Evolutionary conservation across 92 coral and sea anemone species (phyloP).

Genomic region (Plumapathes pennacea): DNA sequence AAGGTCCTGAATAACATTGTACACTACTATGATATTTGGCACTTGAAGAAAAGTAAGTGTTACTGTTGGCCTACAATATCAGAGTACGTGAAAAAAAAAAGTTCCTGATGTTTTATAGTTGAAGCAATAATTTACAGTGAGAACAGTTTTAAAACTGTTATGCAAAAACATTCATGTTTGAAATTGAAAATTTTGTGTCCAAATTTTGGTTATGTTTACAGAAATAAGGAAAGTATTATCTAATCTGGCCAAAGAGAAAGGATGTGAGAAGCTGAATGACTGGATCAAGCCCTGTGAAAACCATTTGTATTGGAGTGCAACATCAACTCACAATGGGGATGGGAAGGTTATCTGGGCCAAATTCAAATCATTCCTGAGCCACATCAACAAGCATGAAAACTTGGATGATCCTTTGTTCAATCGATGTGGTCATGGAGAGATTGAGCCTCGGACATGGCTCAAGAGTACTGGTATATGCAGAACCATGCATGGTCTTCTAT

Average conservation of each 20-base stretch:
- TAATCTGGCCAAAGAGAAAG: slow-evolving; percentile 30
- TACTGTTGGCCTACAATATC: background rate
- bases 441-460: slow-evolving; percentile 45
- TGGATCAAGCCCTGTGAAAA: slow-evolving; percentile 54
- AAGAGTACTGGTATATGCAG: slow-evolving; percentile 22
- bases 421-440: slow-evolving; percentile 43
- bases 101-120: background rate
- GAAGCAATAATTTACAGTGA: background rate
- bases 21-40: slow-evolving; percentile 63
- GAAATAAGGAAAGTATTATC: slow-evolving; percentile 15
- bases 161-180: too few species aligned
- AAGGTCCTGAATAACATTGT: slow-evolving; percentile 14
- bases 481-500: background rate
- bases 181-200: too few species aligned
- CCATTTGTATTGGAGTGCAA: slow-evolving; percentile 58
- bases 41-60: slow-evolving; percentile 41
- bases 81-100: background rate
- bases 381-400: slow-evolving; percentile 26
- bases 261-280: slow-evolving; percentile 34
- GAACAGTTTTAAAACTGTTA: too few species aligned
- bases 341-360: slow-evolving; percentile 40
- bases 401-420: slow-evolving; percentile 34
- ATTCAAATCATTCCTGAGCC: slow-evolving; percentile 39
- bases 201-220: background rate
- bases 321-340: slow-evolving; percentile 36